These are phyloP conservation scores for Trissoscelio sp. DNA, from an alignment of 2,888 invertebrate genomes.

Conservation along the genomic window DNA sequence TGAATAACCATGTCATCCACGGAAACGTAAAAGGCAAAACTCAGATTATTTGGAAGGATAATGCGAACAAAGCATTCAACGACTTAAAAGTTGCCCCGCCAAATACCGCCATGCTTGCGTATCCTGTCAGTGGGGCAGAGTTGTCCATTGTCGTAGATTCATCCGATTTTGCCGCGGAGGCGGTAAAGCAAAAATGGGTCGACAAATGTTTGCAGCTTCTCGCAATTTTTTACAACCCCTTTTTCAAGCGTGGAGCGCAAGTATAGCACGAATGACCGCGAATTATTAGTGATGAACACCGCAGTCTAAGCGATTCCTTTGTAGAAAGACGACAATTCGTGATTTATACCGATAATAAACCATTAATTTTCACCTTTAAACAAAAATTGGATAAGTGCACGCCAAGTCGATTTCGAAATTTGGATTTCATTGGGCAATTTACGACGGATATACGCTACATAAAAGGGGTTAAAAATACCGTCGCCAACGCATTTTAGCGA, in stretches of 20 bases:
- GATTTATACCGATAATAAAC: conserved; percentile 68
- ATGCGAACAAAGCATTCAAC: background rate
- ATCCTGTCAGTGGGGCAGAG: background rate
- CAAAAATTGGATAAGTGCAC: conserved; percentile 38
- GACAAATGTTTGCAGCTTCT: background rate
- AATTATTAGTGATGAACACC: conserved; percentile 69
- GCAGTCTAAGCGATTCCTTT: conserved; percentile 67
- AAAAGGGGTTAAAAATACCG: background rate
- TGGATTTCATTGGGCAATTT: conserved; percentile 58
- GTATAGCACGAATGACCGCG: conserved; percentile 71
- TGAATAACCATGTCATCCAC: background rate
- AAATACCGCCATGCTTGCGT: background rate
- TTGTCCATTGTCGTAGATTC: background rate
- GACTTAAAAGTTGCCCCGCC: background rate
- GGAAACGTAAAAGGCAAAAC: background rate
- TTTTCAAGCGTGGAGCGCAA: background rate
- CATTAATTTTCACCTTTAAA: conserved; percentile 26
- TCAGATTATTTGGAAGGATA: background rate
- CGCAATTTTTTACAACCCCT: background rate
- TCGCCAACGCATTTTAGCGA: background rate
- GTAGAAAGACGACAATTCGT: conserved; percentile 63
- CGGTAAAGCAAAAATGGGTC: background rate
- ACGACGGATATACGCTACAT: conserved; percentile 29
- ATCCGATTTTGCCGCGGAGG: too few relatives aligned
- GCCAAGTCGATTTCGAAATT: conserved; percentile 47